Evolutionary conservation across 2,113 vertebrate species (phyloP), one percentile per base, ranked within the genome.

Genomic region (Triplophysa siluroides): DNA sequence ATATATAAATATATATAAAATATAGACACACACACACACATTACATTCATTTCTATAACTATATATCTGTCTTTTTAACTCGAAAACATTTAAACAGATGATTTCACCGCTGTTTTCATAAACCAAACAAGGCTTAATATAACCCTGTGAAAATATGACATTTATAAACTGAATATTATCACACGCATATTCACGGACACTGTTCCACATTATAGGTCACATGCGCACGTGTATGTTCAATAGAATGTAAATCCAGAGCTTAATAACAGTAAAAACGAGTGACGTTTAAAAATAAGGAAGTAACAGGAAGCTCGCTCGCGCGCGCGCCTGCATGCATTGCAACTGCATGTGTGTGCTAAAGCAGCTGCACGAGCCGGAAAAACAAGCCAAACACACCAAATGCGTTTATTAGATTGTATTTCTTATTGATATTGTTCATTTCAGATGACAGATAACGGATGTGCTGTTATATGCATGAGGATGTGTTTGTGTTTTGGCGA

Each of bases 311-410:
- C 54, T 58, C 54, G 8, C 43, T 58, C 54, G 56, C 21, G 3
- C 23, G 38, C 21, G 43, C 4, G 21, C 54, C 21, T 43, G 71
- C 56, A 74, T 61, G 38, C 3, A 47, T 45, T 26, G 72, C 72
- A 47, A 38, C 72, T 75, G 58, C 38, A 19, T 24, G 72, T 50
- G 8, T 21, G 41, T 24, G 68, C 72, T 60, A 45, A 60, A 47
- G 21, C 38, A 9, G 54, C 71, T 43, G 71, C 71, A 33, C 56
- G 52, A 18, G 54, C 12, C n/a, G 43, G 0, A 47, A 24, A 72
- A 7, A 18, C 2, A 61, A 18, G 12, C 33, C 12, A 41, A 11
- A 52, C 11, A 45, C 19, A 13, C 1, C 9, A 18, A 33, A 12
- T 58, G 38, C 56, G 8, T 47, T 19, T 2, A 7, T 4, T 12